A percentile compares a stretch with the other conserved stretches of the same genome.
Conservation (phyloP, 2,888 invertebrate genomes). For the Ichneumoninae sp. region DNA sequence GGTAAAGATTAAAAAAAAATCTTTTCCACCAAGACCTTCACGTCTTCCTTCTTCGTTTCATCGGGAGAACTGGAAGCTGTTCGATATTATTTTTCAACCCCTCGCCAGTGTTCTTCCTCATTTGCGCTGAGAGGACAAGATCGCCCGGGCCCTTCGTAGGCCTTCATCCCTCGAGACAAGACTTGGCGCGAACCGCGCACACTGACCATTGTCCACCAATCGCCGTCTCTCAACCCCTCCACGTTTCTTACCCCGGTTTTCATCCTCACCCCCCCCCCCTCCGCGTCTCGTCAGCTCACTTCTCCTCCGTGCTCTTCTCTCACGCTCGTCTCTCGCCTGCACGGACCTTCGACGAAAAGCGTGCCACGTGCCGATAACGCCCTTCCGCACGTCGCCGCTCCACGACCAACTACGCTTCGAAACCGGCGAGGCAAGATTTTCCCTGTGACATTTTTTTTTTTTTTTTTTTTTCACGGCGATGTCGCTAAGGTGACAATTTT, state of each 20-base stretch:
- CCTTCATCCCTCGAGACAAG: constrained; percentile 54
- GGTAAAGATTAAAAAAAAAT: constrained; percentile 20
- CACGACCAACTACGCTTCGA: constrained; percentile 49
- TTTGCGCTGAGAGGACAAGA: constrained; percentile 39
- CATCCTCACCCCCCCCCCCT: constrained; percentile 31
- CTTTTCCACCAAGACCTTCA: constrained; percentile 13
- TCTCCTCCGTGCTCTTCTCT: constrained; percentile 26
- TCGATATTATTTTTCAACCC: constrained; percentile 61
- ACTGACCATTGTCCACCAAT: constrained; percentile 76
- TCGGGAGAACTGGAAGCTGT: not conserved
- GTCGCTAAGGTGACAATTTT: not conserved
- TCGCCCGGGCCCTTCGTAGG: not conserved
- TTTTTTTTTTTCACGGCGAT: constrained; percentile 32
- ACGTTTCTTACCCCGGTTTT: constrained; percentile 49
- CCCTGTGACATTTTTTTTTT: constrained; percentile 34
- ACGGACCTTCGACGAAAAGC: constrained; percentile 62
- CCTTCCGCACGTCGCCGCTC: constrained; percentile 71
- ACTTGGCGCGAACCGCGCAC: constrained; percentile 69
- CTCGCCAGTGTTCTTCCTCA: constrained; percentile 66
- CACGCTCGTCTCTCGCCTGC: constrained; percentile 47
- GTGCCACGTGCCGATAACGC: constrained; percentile 81
- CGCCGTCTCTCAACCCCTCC: constrained; percentile 67
- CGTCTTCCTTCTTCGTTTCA: constrained; percentile 49
- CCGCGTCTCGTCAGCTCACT: constrained; percentile 18
- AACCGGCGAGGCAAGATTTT: constrained; percentile 50